These are phyloP conservation scores for Homalodisca vitripennis DNA, from an alignment of 1,140 invertebrate species.

Conservation along the genomic window DNA sequence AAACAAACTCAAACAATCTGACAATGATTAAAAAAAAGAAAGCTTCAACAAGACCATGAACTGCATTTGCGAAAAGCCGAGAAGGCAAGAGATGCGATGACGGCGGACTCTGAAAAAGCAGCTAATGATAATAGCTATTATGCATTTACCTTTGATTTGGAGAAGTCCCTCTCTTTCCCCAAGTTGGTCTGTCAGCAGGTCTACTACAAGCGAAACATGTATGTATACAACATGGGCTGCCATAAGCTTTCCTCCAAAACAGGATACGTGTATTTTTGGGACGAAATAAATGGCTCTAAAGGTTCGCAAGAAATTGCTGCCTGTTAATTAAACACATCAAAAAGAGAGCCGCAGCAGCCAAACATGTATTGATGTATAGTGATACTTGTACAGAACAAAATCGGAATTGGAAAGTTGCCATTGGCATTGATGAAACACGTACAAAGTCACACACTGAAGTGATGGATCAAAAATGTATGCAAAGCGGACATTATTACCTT, in stretches of 20 bases:
- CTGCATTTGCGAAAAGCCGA: slow-evolving; percentile 38
- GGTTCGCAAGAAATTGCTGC: slow-evolving; percentile 28
- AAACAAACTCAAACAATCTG: slow-evolving; percentile 29
- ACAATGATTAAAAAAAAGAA: slow-evolving; percentile 33
- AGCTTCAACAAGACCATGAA: slow-evolving; percentile 35
- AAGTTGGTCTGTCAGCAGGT: slow-evolving; percentile 38
- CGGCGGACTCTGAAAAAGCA: slow-evolving; percentile 31
- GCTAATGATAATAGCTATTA: slow-evolving; percentile 31
- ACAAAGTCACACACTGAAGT: slow-evolving; percentile 40
- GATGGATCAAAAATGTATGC: slow-evolving; percentile 43
- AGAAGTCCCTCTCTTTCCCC: slow-evolving; percentile 42
- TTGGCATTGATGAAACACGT: slow-evolving; percentile 42
- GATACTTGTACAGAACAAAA: slow-evolving; percentile 44
- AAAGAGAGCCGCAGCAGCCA: background rate
- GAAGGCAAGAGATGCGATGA: slow-evolving; percentile 32
- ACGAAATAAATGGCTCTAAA: slow-evolving; percentile 23
- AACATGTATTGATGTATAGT: slow-evolving; percentile 37
- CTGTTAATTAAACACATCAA: slow-evolving; percentile 23
- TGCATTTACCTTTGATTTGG: slow-evolving; percentile 41
- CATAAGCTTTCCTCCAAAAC: slow-evolving; percentile 26
- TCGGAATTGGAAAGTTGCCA: slow-evolving; percentile 43
- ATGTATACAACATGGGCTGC: slow-evolving; percentile 39
- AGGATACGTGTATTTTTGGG: slow-evolving; percentile 25
- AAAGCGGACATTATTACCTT: slow-evolving; percentile 32
- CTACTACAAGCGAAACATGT: slow-evolving; percentile 43